Conservation (phyloP, 2,113 vertebrate genomes). For the Anarhynchus alexandrinus region DNA sequence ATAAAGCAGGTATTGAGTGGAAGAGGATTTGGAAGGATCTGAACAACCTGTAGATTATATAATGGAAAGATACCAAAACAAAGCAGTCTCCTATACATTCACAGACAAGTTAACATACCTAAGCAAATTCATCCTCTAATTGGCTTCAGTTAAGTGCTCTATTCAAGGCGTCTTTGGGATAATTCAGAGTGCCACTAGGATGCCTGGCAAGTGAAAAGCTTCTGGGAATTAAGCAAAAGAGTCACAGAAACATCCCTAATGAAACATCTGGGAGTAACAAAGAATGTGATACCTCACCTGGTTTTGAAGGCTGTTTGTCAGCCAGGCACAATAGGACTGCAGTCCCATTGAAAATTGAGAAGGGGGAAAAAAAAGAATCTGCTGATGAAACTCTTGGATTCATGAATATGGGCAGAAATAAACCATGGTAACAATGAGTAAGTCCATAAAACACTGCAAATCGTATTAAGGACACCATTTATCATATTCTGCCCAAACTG, state of each 20-base stretch:
- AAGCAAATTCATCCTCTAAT: slow-evolving; percentile 29
- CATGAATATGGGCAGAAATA: not conserved
- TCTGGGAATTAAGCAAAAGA: slow-evolving; percentile 5
- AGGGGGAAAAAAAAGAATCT: not conserved
- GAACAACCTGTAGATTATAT: not conserved
- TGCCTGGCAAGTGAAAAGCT: not conserved
- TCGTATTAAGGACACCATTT: not conserved
- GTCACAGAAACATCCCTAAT: not conserved
- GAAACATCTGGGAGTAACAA: not conserved
- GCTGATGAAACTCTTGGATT: not conserved
- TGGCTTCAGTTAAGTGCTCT: slow-evolving; percentile 10
- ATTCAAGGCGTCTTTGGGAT: not conserved
- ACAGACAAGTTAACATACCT: not conserved
- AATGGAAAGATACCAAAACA: not conserved
- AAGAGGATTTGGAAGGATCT: not conserved
- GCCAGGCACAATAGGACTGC: not conserved
- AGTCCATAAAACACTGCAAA: not conserved
- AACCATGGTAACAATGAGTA: not conserved
- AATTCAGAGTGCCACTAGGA: not conserved
- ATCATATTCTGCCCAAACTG: not conserved
- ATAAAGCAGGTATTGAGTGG: not conserved
- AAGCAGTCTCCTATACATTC: not conserved
- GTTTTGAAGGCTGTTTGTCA: not conserved
- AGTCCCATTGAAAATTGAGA: not conserved
- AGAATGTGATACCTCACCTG: not conserved